Evolutionary conservation across 2,113 vertebrate genomes (phyloP).

Genomic region (Aptenodytes forsteri): DNA sequence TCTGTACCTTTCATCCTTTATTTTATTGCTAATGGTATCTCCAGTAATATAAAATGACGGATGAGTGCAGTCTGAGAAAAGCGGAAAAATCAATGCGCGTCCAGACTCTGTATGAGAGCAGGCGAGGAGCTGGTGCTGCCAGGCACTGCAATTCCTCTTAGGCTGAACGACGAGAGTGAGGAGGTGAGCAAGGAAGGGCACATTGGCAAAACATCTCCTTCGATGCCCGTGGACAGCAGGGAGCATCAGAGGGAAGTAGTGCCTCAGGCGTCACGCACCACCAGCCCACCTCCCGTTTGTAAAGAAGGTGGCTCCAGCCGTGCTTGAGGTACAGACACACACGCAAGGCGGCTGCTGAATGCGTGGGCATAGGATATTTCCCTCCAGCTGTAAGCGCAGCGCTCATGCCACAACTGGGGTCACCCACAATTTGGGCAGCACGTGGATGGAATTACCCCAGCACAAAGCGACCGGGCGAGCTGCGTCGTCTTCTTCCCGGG

Average conservation of each 20-base stretch:
- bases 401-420: neutral
- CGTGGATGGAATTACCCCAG: neutral
- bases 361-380: neutral
- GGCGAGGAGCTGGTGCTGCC: constrained; percentile 33
- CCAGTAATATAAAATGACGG: constrained; percentile 78
- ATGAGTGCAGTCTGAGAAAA: constrained; percentile 72
- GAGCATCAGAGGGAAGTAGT: neutral
- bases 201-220: neutral
- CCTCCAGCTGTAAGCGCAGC: neutral
- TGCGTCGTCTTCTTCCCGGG: neutral
- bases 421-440: neutral
- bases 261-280: accelerated
- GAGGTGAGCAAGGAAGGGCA: neutral
- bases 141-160: constrained; percentile 45
- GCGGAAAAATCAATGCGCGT: constrained; percentile 75
- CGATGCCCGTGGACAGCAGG: accelerated
- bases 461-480: accelerated
- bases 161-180: neutral
- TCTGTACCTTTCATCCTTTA: constrained; percentile 69
- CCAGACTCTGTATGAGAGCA: constrained; percentile 64
- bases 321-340: accelerated
- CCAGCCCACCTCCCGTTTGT: neutral
- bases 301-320: neutral
- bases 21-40: constrained; percentile 80
- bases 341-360: accelerated